Evolutionary conservation across 2,888 invertebrate species (phyloP).

Genomic region (Pristionchus entomophagus): DNA sequence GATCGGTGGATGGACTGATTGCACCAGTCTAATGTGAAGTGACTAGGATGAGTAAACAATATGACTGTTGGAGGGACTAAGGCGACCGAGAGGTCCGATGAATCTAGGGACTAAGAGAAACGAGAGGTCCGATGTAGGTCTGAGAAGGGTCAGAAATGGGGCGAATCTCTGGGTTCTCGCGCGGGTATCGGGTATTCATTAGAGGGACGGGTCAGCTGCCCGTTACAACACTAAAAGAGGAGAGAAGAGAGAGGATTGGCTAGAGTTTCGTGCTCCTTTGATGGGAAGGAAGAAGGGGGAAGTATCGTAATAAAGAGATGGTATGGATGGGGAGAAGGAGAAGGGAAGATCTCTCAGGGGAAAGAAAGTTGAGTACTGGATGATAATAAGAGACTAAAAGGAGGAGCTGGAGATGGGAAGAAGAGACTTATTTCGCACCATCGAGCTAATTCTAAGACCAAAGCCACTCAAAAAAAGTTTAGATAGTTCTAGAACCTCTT

Average conservation of each 20-base stretch:
- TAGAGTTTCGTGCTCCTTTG: slow-evolving; percentile 37
- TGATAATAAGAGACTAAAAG: background rate
- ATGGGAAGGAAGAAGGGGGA: slow-evolving; percentile 8
- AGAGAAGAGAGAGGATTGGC: slow-evolving; percentile 14
- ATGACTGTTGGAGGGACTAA: no score
- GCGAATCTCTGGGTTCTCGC: background rate
- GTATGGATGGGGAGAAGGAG: background rate
- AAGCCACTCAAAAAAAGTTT: background rate
- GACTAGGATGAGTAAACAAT: background rate
- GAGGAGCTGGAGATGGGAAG: slow-evolving; percentile 1
- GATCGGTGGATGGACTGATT: background rate
- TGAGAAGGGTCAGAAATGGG: background rate
- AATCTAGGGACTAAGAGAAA: background rate
- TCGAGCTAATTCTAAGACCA: no score
- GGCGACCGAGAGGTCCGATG: no score
- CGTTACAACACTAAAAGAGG: slow-evolving; percentile 31
- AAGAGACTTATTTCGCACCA: background rate
- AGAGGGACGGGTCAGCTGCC: slow-evolving; percentile 16
- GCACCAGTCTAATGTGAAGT: background rate
- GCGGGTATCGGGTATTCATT: background rate
- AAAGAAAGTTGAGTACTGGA: background rate
- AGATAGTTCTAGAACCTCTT: background rate
- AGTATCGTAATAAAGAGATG: slow-evolving; percentile 37
- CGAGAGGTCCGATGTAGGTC: background rate
- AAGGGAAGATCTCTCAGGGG: background rate